Evolutionary conservation across 2,113 vertebrate species (phyloP), one percentile per base, ranked within the genome.

Genomic region (Opisthocomus hoazin): DNA sequence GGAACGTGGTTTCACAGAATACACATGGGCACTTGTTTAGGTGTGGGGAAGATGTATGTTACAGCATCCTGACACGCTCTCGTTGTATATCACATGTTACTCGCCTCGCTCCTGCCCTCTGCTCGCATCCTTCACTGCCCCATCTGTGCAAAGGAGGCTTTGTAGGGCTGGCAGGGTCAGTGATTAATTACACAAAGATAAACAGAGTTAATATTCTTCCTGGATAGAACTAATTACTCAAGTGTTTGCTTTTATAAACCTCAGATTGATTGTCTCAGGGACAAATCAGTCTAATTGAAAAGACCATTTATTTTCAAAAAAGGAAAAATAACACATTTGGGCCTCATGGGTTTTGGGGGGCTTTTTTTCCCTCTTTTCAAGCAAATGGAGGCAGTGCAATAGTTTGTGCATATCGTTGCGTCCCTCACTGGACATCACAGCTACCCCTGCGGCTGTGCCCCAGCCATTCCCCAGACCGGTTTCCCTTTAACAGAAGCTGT

Each of bases 101-200:
- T 96, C 50, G 22, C 90, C 37, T 94, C 65, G 11, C 76, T 87
- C 34, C n/a, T 86, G 65, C 96, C 97, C 95, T 94, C 93, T 81
- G 94, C 89, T 96, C 36, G 0, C 93, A 91, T 95, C 87, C 81
- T 53, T 63, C 89, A 2, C 89, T 87, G 89, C 81, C 91, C 96
- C 95, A 96, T 94, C 93, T 96, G 94, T 87, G 96, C 93, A 96
- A 93, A 84, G 80, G 78, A 89, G 70, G 87, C 90, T 87, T 94
- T 93, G 92, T 95, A 81, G 85, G 92, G 91, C 96, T 94, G 24
- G 88, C 97, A 98, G 95, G 97, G 97, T 96, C 97, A 96, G 95
- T 98, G 98, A 98, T 98, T 98, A 97, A 98, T 98, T 97, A 97
- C 94, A 89, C 95, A 95, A 98, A 98, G 97, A 98, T 97, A 98